Evolutionary conservation across 2,888 invertebrate genomes (phyloP), one percentile per base, ranked within the genome.

Genomic region (Macrosoma leucophasiata): DNA sequence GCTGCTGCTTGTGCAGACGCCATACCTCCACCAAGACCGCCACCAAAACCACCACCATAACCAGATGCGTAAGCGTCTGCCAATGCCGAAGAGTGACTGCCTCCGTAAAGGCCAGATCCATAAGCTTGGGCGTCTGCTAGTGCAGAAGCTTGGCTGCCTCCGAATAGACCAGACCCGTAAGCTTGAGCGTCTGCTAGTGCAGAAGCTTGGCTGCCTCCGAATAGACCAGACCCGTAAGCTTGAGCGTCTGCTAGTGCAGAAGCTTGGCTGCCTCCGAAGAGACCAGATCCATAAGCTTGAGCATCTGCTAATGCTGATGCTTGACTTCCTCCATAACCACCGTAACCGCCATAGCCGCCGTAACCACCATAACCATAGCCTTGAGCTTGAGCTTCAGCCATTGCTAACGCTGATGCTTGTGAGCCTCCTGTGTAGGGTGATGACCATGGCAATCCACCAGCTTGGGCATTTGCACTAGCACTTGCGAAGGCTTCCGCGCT

Each of bases 1-100:
- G 36, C 36, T n/a, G 25, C 11, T n/a, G 36, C 30, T 19, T 36
- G 30, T 8, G 18, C 7, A n/a, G n/a, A n/a, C n/a, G n/a, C n/a
- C n/a, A n/a, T n/a, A n/a, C n/a, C n/a, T n/a, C n/a, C n/a, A n/a
- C n/a, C n/a, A n/a, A n/a, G n/a, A n/a, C n/a, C n/a, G n/a, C n/a
- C n/a, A 20, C 4, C 22, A 17, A 22, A 13, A 11, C 19, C n/a
- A 18, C n/a, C 13, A 9, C 2, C 4, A 4, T 13, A 24, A 23
- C 29, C 38, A n/a, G 25, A 12, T 10, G n/a, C 12, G 15, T 26
- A 31, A 13, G 34, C n/a, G n/a, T n/a, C n/a, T n/a, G n/a, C n/a
- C n/a, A n/a, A n/a, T n/a, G n/a, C n/a, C n/a, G n/a, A n/a, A n/a
- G n/a, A n/a, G n/a, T n/a, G 19, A 19, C 12, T 25, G 2, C 5